Percentiles rank a stretch among this genome's conserved stretches.
These are phyloP conservation scores for Micrastur ruficollis DNA, from an alignment of 2,797 vertebrate genomes.

Conservation along the genomic window DNA sequence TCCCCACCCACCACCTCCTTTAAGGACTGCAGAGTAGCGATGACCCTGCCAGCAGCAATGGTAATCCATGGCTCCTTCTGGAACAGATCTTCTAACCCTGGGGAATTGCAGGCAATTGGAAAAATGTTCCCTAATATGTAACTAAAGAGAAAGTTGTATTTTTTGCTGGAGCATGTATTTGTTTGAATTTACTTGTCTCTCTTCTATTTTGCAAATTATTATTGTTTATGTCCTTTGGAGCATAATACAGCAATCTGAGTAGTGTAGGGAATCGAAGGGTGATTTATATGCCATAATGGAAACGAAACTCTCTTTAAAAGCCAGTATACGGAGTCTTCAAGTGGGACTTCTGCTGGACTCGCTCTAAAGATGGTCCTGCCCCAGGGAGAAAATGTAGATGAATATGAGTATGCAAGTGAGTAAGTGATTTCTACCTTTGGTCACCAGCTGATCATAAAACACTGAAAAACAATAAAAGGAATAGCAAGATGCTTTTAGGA, in stretches of 20 bases:
- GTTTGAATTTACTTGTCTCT: neutral
- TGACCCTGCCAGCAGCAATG: neutral
- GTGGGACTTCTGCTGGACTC: neutral
- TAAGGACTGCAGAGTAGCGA: neutral
- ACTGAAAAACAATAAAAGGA: neutral
- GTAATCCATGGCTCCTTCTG: neutral
- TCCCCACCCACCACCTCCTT: neutral
- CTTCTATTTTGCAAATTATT: neutral
- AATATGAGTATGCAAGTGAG: neutral
- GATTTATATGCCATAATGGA: neutral
- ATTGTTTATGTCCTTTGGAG: neutral
- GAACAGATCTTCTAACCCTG: neutral
- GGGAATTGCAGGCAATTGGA: neutral
- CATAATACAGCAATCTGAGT: neutral
- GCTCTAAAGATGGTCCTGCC: neutral
- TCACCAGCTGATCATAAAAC: neutral
- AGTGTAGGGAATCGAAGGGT: neutral
- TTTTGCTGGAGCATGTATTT: neutral
- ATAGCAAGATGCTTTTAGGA: neutral
- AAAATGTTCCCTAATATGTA: neutral
- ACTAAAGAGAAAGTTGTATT: neutral
- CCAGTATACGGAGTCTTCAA: neutral
- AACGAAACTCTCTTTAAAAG: neutral
- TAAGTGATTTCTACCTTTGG: neutral
- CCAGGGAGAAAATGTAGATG: neutral